Evolutionary conservation across 2,797 vertebrate genomes (phyloP), one percentile per base, ranked within the genome.

Genomic region (Sebastes ruberrimus): DNA sequence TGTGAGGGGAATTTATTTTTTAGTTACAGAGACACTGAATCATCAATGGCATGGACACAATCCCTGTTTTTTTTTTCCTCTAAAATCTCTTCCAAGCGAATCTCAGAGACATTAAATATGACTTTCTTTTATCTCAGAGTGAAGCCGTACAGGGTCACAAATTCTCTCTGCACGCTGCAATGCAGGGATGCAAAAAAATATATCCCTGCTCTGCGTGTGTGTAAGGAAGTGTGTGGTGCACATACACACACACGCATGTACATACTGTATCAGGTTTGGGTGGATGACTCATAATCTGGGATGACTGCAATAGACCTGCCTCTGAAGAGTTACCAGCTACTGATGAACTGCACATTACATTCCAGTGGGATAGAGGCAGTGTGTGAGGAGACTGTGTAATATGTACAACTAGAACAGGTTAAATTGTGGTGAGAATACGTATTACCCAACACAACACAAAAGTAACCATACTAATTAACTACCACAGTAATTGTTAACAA

Each of bases 261-360:
- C 66, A 81, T 70, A 73, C 71, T 79, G 46, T 83, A 82, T 90
- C 79, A 83, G 73, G 71, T 80, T 90, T 84, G 74, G 76, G 52
- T 85, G 72, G 74, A 83, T 92, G 89, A 91, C 71, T 93, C 91
- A 92, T 89, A 85, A 91, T 88, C 85, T 83, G 80, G 70, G 77
- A 85, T 84, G 77, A 86, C 60, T 74, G 74, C 75, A 86, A 63
- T 77, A 87, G 80, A 82, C 68, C 77, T 79, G 74, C 53, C 61
- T 82, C 68, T 78, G 70, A 88, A 78, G 78, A 82, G 82, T 83
- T 70, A 63, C 72, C 77, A 68, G 61, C 32, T 57, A 69, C 71
- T 77, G 75, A 73, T 78, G 79, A 78, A 78, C 61, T 74, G 56
- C 61, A 78, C 53, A 67, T 78, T 71, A 57, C 61, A 75, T 49